Base-by-base conservation (phyloP, 1,140 invertebrate species). In the Episyrphus balteatus region DNA sequence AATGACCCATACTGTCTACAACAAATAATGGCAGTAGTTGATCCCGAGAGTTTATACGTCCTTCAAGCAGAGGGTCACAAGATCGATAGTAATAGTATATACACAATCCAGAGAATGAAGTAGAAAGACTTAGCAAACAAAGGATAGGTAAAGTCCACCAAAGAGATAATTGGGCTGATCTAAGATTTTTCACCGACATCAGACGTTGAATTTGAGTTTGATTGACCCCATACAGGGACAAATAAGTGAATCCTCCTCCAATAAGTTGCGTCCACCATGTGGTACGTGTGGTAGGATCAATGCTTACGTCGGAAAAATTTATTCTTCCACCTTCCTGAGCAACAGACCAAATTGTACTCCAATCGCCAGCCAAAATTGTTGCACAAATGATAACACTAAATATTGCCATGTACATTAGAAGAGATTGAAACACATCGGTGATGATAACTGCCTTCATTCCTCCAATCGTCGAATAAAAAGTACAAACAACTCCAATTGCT, bases 361-460 rank as follows among this genome's bases (percentile, higher is more conserved):
- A 51, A 34, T 84, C 77, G 32, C 81, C 83, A 14, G 75, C 73
- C 48, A 79, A 72, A 15, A 79, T 67, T 3, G 75, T 68, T 2
- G 82, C 85, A 59, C 79, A 82, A 15, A 82, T 75, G 21, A 90
- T 84, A 2, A 93, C 77, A 57, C 81, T 78, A 53, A 86, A 82
- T 8, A 88, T 63, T 1, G 84, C 76, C 14, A 67, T 74, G 62
- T 85, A 88, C 86, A 89, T 89, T 7, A 89, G 71, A 3, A 84
- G 19, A 3, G 81, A 82, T 72, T 87, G 87, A 60, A 92, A 89
- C 1, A 89, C 78, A 65, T 92, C 89, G 1, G 88, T 91, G 58
- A 86, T 76, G n/a, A 92, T 68, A 0, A 92, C 88, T 15, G 89
- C 88, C 62, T 92, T 92, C 70, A 92, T 89, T 14, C 89, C 89